These are phyloP conservation scores for Ciconia boyciana DNA, from an alignment of 2,113 vertebrate species.

Conservation along the genomic window DNA sequence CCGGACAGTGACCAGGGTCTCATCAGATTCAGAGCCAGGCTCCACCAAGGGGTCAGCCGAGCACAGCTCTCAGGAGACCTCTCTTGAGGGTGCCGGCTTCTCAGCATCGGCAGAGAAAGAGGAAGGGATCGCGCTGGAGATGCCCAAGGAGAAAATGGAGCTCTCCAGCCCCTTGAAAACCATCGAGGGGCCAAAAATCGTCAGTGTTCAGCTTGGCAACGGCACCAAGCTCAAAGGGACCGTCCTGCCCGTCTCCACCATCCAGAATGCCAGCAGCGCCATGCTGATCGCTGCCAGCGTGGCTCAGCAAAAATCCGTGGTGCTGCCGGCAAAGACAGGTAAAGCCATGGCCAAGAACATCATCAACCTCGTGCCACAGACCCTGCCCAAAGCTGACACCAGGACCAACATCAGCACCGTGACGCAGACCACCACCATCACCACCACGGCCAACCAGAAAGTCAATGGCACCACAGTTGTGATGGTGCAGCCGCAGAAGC, in stretches of 20 bases:
- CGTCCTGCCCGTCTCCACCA: constrained; percentile 84
- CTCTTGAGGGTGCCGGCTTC: accelerated
- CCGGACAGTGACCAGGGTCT: constrained; percentile 81
- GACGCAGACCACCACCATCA: constrained; percentile 58
- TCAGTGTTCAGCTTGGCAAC: constrained; percentile 71
- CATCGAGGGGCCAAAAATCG: constrained; percentile 65
- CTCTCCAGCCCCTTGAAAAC: constrained; percentile 40
- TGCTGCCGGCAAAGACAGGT: constrained; percentile 37
- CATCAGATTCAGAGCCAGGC: constrained; percentile 71
- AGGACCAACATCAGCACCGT: constrained; percentile 49
- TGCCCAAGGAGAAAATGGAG: background rate
- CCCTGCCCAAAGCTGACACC: constrained; percentile 63
- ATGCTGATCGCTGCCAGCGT: constrained; percentile 86
- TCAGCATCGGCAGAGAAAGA: background rate
- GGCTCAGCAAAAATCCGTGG: constrained; percentile 79
- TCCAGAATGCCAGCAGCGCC: constrained; percentile 89
- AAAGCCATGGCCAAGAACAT: constrained; percentile 76
- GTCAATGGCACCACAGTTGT: constrained; percentile 69
- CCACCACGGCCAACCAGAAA: constrained; percentile 75
- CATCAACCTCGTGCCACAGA: constrained; percentile 74
- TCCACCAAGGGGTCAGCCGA: accelerated
- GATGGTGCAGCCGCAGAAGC: constrained; percentile 71
- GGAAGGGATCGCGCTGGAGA: background rate
- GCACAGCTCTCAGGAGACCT: background rate
- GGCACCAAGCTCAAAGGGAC: constrained; percentile 81